Evolutionary conservation across 1,140 invertebrate species (phyloP).

Genomic region (Pseudoatta argentina): DNA sequence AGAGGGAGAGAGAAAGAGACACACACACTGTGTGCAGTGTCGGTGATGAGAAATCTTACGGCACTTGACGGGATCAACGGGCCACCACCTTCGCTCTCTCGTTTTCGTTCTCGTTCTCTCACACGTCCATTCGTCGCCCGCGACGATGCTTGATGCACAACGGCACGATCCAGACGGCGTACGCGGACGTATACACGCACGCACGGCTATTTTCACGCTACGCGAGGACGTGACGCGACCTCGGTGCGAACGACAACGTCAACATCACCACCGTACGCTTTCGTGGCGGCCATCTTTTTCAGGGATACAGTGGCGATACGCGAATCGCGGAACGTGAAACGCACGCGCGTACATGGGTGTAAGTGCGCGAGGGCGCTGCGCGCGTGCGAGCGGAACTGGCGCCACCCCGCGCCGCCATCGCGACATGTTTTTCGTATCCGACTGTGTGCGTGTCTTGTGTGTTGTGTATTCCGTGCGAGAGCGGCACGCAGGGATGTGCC

Average conservation of each 20-base stretch:
- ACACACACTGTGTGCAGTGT: conserved; percentile 29
- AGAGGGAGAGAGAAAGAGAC: conserved; percentile 42
- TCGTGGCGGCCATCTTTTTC: conserved; percentile 85
- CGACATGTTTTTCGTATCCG: not conserved
- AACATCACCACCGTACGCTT: conserved; percentile 86
- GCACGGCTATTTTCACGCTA: conserved; percentile 76
- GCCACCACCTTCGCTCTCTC: conserved; percentile 61
- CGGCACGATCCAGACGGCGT: conserved; percentile 46
- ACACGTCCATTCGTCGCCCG: conserved; percentile 63
- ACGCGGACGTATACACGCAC: conserved; percentile 64
- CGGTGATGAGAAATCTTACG: conserved; percentile 40
- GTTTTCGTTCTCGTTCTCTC: conserved; percentile 52
- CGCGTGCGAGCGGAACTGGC: not conserved
- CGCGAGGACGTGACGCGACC: conserved; percentile 79
- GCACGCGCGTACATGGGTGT: conserved; percentile 63
- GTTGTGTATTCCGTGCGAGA: not conserved
- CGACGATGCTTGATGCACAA: conserved; percentile 54
- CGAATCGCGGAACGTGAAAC: conserved; percentile 72
- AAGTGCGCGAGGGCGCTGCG: conserved; percentile 48
- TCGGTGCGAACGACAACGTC: conserved; percentile 81
- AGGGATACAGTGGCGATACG: conserved; percentile 65
- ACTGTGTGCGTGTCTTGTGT: not conserved
- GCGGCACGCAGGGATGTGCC: not conserved
- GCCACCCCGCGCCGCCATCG: not conserved
- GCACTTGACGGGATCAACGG: conserved; percentile 67